phyloP scores from a whole-genome alignment of 2,113 vertebrate genomes.

The Cyprinodon variegatus region DNA sequence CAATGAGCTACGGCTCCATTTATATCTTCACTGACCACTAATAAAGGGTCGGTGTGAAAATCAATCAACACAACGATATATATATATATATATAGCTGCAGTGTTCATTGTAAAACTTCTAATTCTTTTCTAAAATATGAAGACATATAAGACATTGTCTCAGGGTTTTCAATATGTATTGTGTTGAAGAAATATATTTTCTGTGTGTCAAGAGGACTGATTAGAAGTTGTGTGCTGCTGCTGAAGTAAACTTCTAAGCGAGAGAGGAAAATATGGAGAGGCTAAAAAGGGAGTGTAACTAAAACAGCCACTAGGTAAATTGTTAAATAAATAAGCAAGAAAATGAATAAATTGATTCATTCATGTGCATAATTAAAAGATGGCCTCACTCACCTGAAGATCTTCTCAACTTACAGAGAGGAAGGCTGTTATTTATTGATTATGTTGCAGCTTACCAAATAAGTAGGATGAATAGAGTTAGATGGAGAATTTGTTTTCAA shows the following conservation, averaged over 20 bases:
- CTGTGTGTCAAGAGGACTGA: not conserved
- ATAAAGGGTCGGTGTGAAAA: too few species aligned
- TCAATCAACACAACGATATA: too few species aligned
- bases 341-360: not conserved
- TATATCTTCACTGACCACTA: not conserved
- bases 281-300: not conserved
- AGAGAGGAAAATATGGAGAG: not conserved
- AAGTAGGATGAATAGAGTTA: not conserved
- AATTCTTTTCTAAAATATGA: not conserved
- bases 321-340: not conserved
- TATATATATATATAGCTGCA: too few species aligned
- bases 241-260: not conserved
- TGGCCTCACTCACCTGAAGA: not conserved
- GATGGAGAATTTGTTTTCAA: not conserved
- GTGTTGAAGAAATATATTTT: not conserved
- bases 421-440: slow-evolving; percentile 2
- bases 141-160: not conserved
- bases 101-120: not conserved
- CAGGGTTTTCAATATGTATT: not conserved
- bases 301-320: not conserved
- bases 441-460: not conserved
- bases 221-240: not conserved
- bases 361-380: not conserved
- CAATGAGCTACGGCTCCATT: slow-evolving; percentile 5
- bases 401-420: not conserved